Base-by-base conservation (phyloP, 2,888 invertebrate genomes). In the Lasiommata megera region DNA sequence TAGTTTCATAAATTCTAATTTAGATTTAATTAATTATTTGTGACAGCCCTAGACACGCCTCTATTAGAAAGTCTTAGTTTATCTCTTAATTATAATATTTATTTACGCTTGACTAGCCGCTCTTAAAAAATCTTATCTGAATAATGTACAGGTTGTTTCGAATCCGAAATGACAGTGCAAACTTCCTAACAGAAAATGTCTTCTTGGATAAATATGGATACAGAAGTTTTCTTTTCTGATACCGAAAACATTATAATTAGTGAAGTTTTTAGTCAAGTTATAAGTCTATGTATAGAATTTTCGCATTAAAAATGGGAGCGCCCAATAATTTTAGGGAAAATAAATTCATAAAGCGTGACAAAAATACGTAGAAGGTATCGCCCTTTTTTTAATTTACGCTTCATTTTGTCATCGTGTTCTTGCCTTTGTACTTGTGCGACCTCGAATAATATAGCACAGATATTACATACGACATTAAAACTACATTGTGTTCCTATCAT, bases 401-500 rank as follows among this genome's bases (percentile, higher is more conserved):
- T 41, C 18, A 59, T 50, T 46, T 52, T 52, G 18, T 37, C 37
- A 54, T 36, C 7, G 16, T 9, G 1, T n/a, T 16, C 8, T 6
- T 31, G 31, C 11, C 1, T 11, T 16, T 12, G 37, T 36, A 54
- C 29, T 17, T 1, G n/a, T 17, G 1, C 43, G 50, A 29, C 50
- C 53, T 56, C 48, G 17, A 38, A 44, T 36, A 1, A 34, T 48
- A 54, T 50, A 37, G 37, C 34, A 14, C 44, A 38, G 8, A 60
- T 36, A 55, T 53, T 56, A 36, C 53, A 44, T 36, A 50, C 57
- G 60, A 61, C 59, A 61, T 56, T 56, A 62, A 48, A 40, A 47
- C 68, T 69, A 72, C 66, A 69, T 63, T 72, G 68, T 76, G 64
- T 67, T 69, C 63, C 69, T 69, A 66, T 72, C 70, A 68, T 68